These are phyloP conservation scores for Semicossyphus pulcher DNA, from an alignment of 2,113 vertebrate species.

Conservation along the genomic window DNA sequence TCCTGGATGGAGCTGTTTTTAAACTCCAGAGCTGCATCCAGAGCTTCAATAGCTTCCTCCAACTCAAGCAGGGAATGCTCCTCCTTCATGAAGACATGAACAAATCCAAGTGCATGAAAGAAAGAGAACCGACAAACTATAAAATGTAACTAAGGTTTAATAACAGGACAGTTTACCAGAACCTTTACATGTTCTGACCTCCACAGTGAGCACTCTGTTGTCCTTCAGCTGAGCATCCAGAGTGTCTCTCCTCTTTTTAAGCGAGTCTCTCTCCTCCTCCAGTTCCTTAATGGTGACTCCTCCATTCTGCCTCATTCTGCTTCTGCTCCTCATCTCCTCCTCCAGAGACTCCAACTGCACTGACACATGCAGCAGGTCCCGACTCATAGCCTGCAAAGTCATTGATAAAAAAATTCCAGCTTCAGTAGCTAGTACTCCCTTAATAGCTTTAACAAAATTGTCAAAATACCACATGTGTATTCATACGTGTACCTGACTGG, in stretches of 20 bases:
- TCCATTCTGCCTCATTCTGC: conserved; percentile 65
- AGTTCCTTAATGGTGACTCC: conserved; percentile 82
- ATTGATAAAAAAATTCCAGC: background rate
- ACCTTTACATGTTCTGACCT: conserved; percentile 81
- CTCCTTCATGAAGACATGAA: conserved; percentile 81
- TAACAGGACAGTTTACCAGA: background rate
- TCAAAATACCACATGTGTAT: background rate
- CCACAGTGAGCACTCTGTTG: conserved; percentile 82
- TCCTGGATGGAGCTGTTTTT: conserved; percentile 87
- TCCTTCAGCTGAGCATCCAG: conserved; percentile 87
- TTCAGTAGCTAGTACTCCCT: background rate
- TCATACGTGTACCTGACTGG: conserved; percentile 94
- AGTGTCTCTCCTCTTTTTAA: conserved; percentile 83
- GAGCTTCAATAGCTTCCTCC: conserved; percentile 90
- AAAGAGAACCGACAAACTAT: background rate
- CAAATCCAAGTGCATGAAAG: background rate
- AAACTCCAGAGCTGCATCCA: conserved; percentile 91
- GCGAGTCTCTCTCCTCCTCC: conserved; percentile 82
- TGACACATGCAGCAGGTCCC: conserved; percentile 86
- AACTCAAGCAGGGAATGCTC: conserved; percentile 88
- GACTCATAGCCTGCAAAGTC: conserved; percentile 84
- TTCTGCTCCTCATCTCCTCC: conserved; percentile 82
- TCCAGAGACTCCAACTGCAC: conserved; percentile 84
- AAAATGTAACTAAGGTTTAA: background rate
- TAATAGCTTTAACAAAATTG: background rate